Evolutionary conservation across 2,888 invertebrate genomes (phyloP).

Genomic region (Liopterus haemorrhoidalis): DNA sequence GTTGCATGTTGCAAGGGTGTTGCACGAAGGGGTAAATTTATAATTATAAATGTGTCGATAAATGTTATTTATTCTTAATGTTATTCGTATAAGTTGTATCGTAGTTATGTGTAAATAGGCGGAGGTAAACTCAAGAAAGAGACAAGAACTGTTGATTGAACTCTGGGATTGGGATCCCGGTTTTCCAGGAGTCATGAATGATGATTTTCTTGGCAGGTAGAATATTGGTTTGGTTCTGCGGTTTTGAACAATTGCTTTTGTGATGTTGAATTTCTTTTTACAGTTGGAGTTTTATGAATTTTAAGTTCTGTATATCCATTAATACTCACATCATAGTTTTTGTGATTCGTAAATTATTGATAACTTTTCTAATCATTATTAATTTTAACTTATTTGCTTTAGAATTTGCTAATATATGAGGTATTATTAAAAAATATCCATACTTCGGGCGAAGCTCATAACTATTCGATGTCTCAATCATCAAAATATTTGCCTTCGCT

Average conservation of each 20-base stretch:
- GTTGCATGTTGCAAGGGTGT: too few relatives aligned
- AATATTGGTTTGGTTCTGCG: constrained; percentile 2
- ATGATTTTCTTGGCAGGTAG: constrained; percentile 81
- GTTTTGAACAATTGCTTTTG: constrained; percentile 4
- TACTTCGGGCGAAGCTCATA: too few relatives aligned
- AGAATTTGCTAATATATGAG: too few relatives aligned
- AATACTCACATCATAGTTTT: constrained; percentile 21
- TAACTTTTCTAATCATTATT: too few relatives aligned
- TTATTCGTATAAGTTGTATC: too few relatives aligned
- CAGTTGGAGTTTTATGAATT: constrained; percentile 15
- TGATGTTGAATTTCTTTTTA: constrained; percentile 10
- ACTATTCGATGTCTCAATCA: too few relatives aligned
- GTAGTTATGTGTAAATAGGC: constrained; percentile 52
- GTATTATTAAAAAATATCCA: too few relatives aligned
- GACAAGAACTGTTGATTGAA: constrained; percentile 67
- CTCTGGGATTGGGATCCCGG: constrained; percentile 82
- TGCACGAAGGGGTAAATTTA: too few relatives aligned
- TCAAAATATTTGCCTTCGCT: too few relatives aligned
- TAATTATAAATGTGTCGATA: too few relatives aligned
- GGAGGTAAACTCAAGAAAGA: constrained; percentile 66
- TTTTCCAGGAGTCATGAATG: constrained; percentile 68
- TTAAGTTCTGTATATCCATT: constrained; percentile 14
- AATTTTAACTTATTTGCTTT: too few relatives aligned
- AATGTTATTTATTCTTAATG: too few relatives aligned
- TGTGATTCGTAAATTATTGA: background rate